Conservation (phyloP, 92 coral and sea anemone species). For the Zoanthus solanderi region DNA sequence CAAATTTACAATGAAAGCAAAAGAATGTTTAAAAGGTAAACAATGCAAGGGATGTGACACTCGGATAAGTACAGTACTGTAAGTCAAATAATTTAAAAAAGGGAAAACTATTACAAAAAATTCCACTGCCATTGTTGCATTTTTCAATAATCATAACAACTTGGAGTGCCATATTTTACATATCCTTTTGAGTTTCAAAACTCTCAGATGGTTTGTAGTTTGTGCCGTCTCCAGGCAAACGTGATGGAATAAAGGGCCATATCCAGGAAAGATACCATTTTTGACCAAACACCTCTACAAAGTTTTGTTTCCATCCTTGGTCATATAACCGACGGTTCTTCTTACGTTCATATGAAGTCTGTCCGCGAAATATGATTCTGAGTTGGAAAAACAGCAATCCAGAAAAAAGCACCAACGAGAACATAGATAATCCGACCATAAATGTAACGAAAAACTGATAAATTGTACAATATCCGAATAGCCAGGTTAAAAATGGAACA, state of each 20-base stretch:
- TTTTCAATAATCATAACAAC: too few relatives aligned
- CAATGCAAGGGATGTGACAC: too few relatives aligned
- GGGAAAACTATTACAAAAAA: too few relatives aligned
- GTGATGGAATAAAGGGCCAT: constrained; percentile 86
- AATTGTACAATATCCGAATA: constrained; percentile 79
- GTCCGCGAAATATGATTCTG: constrained; percentile 84
- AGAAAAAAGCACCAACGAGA: constrained; percentile 81
- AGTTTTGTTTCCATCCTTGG: constrained; percentile 78
- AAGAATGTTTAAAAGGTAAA: too few relatives aligned
- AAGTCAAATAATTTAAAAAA: too few relatives aligned
- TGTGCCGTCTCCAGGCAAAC: constrained; percentile 90
- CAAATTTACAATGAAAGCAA: too few relatives aligned
- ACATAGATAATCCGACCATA: constrained; percentile 85
- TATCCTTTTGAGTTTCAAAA: constrained; percentile 53
- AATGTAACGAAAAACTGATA: constrained; percentile 88
- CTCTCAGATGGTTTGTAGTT: constrained; percentile 62
- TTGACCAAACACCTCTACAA: constrained; percentile 82
- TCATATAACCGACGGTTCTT: constrained; percentile 80
- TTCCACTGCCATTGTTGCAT: too few relatives aligned
- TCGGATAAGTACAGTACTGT: too few relatives aligned
- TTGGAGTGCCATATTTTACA: constrained; percentile 20
- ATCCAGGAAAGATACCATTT: constrained; percentile 94
- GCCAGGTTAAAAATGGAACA: constrained; percentile 82
- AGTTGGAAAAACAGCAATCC: constrained; percentile 83
- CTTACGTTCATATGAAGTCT: constrained; percentile 91